phyloP scores from a whole-genome alignment of 2,888 invertebrate species.

The Zeuzera pyrina region DNA sequence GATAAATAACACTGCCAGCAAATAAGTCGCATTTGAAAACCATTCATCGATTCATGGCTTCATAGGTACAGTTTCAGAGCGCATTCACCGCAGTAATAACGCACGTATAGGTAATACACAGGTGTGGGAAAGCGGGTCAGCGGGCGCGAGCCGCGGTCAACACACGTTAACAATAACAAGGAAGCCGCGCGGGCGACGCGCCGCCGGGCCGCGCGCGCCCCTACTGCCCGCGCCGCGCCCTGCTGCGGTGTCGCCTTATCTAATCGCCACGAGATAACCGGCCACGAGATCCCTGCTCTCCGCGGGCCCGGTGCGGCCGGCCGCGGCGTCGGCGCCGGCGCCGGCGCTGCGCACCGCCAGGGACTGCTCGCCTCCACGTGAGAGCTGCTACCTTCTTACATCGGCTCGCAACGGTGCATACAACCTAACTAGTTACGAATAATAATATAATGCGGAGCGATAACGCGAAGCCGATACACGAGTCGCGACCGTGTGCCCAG shows the following conservation, averaged over 20 bases:
- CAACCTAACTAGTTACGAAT: constrained; percentile 18
- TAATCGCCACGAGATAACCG: constrained; percentile 53
- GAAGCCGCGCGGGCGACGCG: constrained; percentile 15
- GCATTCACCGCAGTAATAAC: too few relatives aligned
- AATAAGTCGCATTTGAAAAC: too few relatives aligned
- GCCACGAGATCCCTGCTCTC: constrained; percentile 14
- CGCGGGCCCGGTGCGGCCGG: constrained; percentile 8
- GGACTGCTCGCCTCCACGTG: neutral
- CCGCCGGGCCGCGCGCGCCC: constrained; percentile 26
- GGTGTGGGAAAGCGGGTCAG: constrained; percentile 13
- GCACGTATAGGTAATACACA: too few relatives aligned
- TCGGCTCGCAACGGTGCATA: constrained; percentile 25
- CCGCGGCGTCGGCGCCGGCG: constrained; percentile 4
- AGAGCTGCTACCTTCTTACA: constrained; percentile 10
- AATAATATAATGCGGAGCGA: constrained; percentile 28
- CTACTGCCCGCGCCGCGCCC: constrained; percentile 40
- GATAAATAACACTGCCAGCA: too few relatives aligned
- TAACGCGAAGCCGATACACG: constrained; percentile 16
- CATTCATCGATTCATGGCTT: too few relatives aligned
- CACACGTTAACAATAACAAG: constrained; percentile 41
- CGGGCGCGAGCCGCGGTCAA: constrained; percentile 31
- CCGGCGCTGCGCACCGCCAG: constrained; percentile 4
- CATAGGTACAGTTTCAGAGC: too few relatives aligned
- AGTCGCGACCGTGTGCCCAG: constrained; percentile 1
- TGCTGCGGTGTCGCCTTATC: constrained; percentile 49